These are phyloP conservation scores for Daphoenositta chrysoptera DNA, from an alignment of 2,113 vertebrate genomes.

Conservation along the genomic window DNA sequence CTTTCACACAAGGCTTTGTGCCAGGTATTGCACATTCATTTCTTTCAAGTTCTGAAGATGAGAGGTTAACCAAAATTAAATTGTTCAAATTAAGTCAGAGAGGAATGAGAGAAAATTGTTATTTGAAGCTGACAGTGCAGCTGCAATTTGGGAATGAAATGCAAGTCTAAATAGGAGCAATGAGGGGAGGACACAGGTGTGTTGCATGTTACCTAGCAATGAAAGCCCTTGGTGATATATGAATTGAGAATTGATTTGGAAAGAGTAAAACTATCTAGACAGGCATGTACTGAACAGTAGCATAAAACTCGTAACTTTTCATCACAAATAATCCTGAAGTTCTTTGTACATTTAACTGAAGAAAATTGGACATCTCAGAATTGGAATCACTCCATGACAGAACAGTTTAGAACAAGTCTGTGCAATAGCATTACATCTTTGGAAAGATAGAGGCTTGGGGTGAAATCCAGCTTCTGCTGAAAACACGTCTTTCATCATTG, in stretches of 20 bases:
- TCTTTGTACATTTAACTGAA: neutral
- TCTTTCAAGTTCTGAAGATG: slow-evolving; percentile 5
- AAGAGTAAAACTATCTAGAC: neutral
- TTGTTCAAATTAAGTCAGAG: slow-evolving; percentile 5
- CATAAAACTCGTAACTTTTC: neutral
- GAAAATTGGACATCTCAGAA: neutral
- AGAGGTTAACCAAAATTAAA: slow-evolving; percentile 29
- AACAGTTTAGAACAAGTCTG: neutral
- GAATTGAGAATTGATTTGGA: neutral
- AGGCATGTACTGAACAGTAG: neutral
- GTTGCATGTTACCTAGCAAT: neutral
- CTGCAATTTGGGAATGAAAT: neutral
- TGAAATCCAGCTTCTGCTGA: neutral
- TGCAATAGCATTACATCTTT: neutral
- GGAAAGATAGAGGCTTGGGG: neutral
- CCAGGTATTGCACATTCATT: neutral
- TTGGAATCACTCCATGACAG: neutral
- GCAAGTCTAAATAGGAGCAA: neutral
- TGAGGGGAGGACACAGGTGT: neutral
- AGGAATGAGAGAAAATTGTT: slow-evolving; percentile 16
- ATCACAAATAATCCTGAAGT: neutral
- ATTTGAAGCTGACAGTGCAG: neutral
- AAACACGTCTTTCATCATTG: neutral
- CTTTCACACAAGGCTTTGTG: neutral
- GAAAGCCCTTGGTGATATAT: neutral